Evolutionary conservation across 2,888 invertebrate species (phyloP).

Genomic region (Fragum fragum): DNA sequence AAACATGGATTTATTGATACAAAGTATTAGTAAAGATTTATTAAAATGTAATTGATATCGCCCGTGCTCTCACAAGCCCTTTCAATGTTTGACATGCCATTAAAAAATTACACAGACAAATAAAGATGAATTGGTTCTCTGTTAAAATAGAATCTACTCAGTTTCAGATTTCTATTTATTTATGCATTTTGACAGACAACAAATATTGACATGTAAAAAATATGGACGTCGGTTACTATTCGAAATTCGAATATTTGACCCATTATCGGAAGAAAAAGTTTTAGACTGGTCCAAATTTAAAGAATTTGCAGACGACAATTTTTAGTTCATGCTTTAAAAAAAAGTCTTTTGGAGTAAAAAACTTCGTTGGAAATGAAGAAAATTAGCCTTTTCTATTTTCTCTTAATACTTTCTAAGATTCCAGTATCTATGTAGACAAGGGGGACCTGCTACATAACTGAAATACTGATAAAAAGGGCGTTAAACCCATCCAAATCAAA

Average conservation of each 20-base stretch:
- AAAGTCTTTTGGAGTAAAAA: too few relatives aligned
- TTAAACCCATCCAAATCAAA: too few relatives aligned
- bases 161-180: background rate
- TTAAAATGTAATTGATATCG: conserved; percentile 8
- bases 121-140: background rate
- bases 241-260: background rate
- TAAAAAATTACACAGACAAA: conserved; percentile 5
- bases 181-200: background rate
- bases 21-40: background rate
- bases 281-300: background rate
- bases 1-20: conserved; percentile 11
- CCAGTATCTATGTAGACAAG: too few relatives aligned
- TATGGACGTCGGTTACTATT: too few relatives aligned
- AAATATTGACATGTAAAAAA: background rate
- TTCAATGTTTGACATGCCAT: conserved; percentile 6
- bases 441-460: too few relatives aligned
- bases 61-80: background rate
- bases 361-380: too few relatives aligned
- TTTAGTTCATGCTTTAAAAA: background rate
- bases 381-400: too few relatives aligned
- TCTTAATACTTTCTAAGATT: too few relatives aligned
- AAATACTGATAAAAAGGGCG: too few relatives aligned
- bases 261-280: background rate
- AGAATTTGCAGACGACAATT: background rate
- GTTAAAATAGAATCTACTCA: background rate